Percentiles rank a stretch among this genome's conserved stretches.
phyloP scores from a whole-genome alignment of 2,888 invertebrate genomes.

The Pachymerium ferrugineum region DNA sequence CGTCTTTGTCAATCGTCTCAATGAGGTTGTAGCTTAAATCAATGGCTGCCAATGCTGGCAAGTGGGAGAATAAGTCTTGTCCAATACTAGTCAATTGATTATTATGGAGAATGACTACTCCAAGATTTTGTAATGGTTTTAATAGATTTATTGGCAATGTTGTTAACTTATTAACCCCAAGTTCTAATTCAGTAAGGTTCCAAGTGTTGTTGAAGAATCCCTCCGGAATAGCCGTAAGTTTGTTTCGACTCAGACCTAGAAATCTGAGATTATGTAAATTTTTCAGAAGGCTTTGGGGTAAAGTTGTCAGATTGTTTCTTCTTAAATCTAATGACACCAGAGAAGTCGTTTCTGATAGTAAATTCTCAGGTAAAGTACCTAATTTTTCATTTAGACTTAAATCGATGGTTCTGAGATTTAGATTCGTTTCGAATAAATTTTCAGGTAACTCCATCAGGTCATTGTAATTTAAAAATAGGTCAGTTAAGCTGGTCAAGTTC shows the following conservation, averaged over 20 bases:
- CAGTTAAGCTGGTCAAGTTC: background rate
- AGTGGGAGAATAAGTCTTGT: background rate
- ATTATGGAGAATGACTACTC: conserved; percentile 6
- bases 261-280: background rate
- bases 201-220: background rate
- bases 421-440: background rate
- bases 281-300: background rate
- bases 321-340: background rate
- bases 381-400: background rate
- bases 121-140: background rate
- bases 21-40: conserved; percentile 28
- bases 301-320: background rate
- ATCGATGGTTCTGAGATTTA: no score
- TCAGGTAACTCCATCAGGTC: background rate
- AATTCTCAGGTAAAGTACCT: background rate
- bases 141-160: background rate
- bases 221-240: background rate
- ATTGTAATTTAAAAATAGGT: background rate
- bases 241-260: background rate
- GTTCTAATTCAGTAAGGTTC: background rate
- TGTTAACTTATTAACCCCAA: conserved; percentile 1
- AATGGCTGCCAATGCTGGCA: background rate
- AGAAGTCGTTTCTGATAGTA: background rate
- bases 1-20: background rate
- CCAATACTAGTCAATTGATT: background rate